Percentiles rank a stretch among this genome's conserved stretches.
phyloP scores from a whole-genome alignment of 2,888 invertebrate species.

The Anticlea derivata region DNA sequence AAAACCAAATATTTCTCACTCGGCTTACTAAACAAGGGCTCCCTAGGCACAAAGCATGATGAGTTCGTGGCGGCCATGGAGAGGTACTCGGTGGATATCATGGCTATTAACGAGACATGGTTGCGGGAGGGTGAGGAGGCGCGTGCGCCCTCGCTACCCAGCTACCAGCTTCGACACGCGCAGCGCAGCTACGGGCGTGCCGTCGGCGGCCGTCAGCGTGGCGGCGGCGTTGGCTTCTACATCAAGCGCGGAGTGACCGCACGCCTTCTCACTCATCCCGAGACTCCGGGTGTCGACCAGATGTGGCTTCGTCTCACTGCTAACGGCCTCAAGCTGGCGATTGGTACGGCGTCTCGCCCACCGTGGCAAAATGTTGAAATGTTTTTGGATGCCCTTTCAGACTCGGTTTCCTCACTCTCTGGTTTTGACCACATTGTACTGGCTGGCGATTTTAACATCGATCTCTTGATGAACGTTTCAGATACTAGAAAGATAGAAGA shows the following conservation, averaged over 20 bases:
- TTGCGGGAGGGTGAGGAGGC: slow-evolving; percentile 12
- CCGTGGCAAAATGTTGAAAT: neutral
- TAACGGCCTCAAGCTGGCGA: neutral
- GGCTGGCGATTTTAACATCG: neutral
- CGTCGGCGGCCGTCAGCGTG: slow-evolving; percentile 8
- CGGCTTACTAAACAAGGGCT: slow-evolving; percentile 35
- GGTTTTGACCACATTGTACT: neutral
- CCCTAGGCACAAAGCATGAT: slow-evolving; percentile 36
- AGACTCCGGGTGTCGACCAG: neutral
- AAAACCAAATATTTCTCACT: slow-evolving; percentile 23
- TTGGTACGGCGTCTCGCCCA: neutral
- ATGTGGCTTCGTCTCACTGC: neutral
- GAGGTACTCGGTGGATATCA: slow-evolving; percentile 23
- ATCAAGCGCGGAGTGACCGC: neutral
- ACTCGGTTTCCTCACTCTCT: neutral
- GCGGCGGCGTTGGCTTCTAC: slow-evolving; percentile 12
- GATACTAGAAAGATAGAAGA: neutral
- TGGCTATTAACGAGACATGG: slow-evolving; percentile 32
- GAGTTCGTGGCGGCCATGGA: slow-evolving; percentile 28
- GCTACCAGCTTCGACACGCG: slow-evolving; percentile 18
- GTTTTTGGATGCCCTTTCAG: neutral
- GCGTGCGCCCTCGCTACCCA: slow-evolving; percentile 15
- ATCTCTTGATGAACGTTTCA: neutral
- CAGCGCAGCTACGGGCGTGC: neutral
- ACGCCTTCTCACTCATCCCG: neutral